These are phyloP conservation scores for Calameuta idolon DNA, from an alignment of 2,888 invertebrate genomes.

Conservation along the genomic window DNA sequence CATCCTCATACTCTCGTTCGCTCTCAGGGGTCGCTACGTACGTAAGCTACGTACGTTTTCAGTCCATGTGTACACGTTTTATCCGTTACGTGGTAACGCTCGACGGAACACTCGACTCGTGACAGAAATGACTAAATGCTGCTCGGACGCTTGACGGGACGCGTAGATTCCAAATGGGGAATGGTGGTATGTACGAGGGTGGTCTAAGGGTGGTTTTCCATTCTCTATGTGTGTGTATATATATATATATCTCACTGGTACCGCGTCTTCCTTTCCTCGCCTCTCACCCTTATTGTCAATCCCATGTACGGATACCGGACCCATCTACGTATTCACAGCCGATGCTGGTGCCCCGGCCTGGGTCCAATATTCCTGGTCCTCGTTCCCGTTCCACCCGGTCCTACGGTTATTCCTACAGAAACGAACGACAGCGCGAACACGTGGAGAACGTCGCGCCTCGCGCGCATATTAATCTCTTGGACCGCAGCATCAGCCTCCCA, in stretches of 20 bases:
- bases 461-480: constrained; percentile 65
- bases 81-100: constrained; percentile 47
- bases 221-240: background rate
- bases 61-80: constrained; percentile 28
- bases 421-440: constrained; percentile 16
- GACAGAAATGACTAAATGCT: constrained; percentile 66
- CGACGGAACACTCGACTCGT: constrained; percentile 59
- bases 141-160: constrained; percentile 30
- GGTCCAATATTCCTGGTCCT: background rate
- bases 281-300: background rate
- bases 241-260: background rate
- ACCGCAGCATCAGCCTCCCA: constrained; percentile 62
- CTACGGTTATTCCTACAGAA: constrained; percentile 11
- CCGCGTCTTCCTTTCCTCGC: background rate
- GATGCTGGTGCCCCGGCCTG: background rate
- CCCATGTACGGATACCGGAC: background rate
- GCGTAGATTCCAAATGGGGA: background rate
- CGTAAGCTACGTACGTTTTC: background rate
- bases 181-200: constrained; percentile 21
- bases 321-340: background rate
- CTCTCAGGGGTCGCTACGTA: background rate
- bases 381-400: background rate
- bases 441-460: constrained; percentile 44
- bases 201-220: constrained; percentile 28
- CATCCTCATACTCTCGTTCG: background rate